Conservation (phyloP, 2,113 vertebrate species). For the Syrrhaptes paradoxus region DNA sequence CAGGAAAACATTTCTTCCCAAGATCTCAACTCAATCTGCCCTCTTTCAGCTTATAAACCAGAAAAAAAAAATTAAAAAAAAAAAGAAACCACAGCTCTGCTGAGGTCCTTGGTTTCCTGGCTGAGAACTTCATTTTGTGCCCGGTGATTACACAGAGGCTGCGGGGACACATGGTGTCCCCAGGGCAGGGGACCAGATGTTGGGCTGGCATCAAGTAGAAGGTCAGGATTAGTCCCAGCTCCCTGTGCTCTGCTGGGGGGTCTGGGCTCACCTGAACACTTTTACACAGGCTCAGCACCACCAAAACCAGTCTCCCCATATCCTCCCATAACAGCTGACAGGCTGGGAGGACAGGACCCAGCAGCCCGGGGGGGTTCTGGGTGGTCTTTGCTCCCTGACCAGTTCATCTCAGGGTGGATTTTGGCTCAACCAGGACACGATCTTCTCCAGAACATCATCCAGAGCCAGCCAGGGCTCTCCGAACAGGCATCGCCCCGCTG, state of each 20-base stretch:
- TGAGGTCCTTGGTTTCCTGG: background rate
- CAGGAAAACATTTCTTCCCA: too few species aligned
- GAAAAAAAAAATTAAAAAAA: too few species aligned
- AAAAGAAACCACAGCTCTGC: background rate
- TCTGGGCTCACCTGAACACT: rapidly evolving
- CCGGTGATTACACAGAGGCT: too few species aligned
- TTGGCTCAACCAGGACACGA: too few species aligned
- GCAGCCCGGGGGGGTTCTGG: rapidly evolving
- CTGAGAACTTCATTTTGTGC: rapidly evolving
- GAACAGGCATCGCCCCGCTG: rapidly evolving
- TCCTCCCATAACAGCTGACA: rapidly evolving
- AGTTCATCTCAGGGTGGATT: too few species aligned
- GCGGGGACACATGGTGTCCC: rapidly evolving
- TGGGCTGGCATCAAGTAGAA: background rate
- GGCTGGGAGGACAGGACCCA: too few species aligned
- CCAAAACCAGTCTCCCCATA: rapidly evolving
- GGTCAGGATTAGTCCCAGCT: background rate
- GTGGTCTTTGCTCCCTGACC: background rate
- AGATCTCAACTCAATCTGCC: too few species aligned
- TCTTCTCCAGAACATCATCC: too few species aligned
- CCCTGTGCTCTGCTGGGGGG: rapidly evolving
- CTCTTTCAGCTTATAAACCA: too few species aligned
- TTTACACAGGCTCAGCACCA: background rate
- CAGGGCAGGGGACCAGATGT: rapidly evolving
- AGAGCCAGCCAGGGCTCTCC: background rate